Evolutionary conservation across 2,113 vertebrate species (phyloP).

Genomic region (Esox niger): DNA sequence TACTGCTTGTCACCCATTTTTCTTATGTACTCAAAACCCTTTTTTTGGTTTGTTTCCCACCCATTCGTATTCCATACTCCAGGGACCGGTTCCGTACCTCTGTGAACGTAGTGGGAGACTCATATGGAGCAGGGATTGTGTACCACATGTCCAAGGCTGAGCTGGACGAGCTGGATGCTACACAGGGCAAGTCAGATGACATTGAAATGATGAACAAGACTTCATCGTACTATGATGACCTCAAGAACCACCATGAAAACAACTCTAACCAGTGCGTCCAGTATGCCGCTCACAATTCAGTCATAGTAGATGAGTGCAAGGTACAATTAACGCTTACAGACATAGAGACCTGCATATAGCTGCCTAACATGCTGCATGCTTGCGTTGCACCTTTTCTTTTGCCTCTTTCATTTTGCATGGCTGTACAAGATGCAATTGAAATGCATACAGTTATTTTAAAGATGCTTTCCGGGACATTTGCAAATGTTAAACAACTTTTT

Average conservation of each 20-base stretch:
- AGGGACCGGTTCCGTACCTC: conserved; percentile 98
- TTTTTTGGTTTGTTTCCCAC: background rate
- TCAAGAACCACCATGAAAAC: conserved; percentile 98
- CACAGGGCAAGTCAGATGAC: conserved; percentile 83
- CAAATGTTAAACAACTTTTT: too few relatives aligned
- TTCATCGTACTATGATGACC: conserved; percentile 89
- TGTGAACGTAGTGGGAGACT: conserved; percentile 97
- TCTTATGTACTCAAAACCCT: background rate
- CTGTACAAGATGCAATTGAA: conserved; percentile 42
- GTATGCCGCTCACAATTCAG: conserved; percentile 90
- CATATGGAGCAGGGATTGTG: conserved; percentile 96
- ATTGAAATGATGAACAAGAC: conserved; percentile 98
- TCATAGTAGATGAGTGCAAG: conserved; percentile 98
- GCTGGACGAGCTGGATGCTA: conserved; percentile 87
- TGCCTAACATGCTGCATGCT: conserved; percentile 67
- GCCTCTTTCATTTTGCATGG: conserved; percentile 36
- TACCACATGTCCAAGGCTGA: conserved; percentile 95
- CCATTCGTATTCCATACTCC: background rate
- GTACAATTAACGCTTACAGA: conserved; percentile 91
- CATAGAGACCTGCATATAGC: conserved; percentile 91
- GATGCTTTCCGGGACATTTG: too few relatives aligned
- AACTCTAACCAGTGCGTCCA: conserved; percentile 97
- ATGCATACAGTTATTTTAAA: conserved; percentile 31
- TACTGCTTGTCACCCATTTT: background rate
- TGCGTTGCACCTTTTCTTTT: conserved; percentile 54